Conservation (phyloP, 2,888 invertebrate genomes). For the Heliconius ismenius region DNA sequence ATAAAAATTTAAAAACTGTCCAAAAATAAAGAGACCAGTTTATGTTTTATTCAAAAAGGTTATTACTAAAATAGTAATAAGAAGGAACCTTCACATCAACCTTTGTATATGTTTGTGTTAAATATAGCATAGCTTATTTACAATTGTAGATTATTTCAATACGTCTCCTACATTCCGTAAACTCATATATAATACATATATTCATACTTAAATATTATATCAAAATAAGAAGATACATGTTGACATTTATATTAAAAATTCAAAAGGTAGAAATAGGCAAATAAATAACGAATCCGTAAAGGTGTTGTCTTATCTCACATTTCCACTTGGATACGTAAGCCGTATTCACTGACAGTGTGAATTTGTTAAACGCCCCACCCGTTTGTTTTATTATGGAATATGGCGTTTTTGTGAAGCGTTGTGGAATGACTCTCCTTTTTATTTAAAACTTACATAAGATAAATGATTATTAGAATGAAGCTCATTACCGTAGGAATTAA, state of each 20-base stretch:
- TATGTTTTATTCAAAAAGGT: too few species aligned
- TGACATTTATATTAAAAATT: constrained; percentile 7
- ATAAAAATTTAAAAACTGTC: too few species aligned
- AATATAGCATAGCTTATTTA: too few species aligned
- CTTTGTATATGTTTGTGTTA: too few species aligned
- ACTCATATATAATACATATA: background rate
- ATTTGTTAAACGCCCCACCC: constrained; percentile 21
- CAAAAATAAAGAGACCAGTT: too few species aligned
- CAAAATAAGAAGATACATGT: background rate
- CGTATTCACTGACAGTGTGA: constrained; percentile 30
- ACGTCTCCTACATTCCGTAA: background rate
- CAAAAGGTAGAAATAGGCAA: constrained; percentile 18
- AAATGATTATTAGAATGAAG: background rate
- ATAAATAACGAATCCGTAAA: constrained; percentile 33
- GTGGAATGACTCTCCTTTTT: background rate
- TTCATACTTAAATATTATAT: background rate
- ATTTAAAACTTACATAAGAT: background rate
- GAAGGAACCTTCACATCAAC: too few species aligned
- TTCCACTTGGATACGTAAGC: constrained; percentile 39
- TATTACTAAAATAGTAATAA: too few species aligned
- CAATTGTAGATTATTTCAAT: background rate
- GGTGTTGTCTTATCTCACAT: constrained; percentile 37
- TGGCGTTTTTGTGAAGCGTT: background rate
- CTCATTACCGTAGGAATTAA: background rate
- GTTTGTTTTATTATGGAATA: constrained; percentile 12